These are phyloP conservation scores for Thaleichthys pacificus DNA, from an alignment of 2,797 vertebrate genomes.

Conservation along the genomic window DNA sequence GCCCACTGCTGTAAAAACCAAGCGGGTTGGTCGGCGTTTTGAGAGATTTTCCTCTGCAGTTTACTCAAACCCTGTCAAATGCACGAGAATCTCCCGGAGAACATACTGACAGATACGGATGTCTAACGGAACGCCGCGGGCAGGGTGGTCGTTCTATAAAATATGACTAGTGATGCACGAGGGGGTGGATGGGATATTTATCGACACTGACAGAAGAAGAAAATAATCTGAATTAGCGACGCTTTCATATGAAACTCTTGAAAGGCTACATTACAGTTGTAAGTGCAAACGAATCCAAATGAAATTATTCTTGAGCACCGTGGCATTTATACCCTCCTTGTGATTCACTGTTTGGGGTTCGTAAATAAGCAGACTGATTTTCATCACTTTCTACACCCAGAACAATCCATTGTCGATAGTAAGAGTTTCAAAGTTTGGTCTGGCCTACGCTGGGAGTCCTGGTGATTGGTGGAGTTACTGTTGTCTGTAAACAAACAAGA, in stretches of 20 bases:
- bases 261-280: background rate
- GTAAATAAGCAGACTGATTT: background rate
- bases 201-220: too few species aligned
- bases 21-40: slow-evolving; percentile 63
- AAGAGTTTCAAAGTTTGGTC: slow-evolving; percentile 28
- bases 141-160: background rate
- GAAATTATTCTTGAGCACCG: too few species aligned
- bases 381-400: background rate
- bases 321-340: too few species aligned
- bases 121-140: background rate
- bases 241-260: background rate
- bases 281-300: background rate
- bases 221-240: too few species aligned
- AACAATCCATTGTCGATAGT: too few species aligned
- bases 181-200: too few species aligned
- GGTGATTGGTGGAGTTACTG: slow-evolving; percentile 44
- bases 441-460: slow-evolving; percentile 43
- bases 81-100: too few species aligned
- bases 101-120: background rate
- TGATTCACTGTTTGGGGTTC: too few species aligned
- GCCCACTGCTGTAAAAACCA: slow-evolving; percentile 47
- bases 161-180: too few species aligned
- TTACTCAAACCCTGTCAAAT: too few species aligned
- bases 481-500: slow-evolving; percentile 63
- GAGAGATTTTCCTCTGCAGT: slow-evolving; percentile 33